These are phyloP conservation scores for Cuniculus paca DNA, from an alignment of 2,797 vertebrate species.

Conservation along the genomic window DNA sequence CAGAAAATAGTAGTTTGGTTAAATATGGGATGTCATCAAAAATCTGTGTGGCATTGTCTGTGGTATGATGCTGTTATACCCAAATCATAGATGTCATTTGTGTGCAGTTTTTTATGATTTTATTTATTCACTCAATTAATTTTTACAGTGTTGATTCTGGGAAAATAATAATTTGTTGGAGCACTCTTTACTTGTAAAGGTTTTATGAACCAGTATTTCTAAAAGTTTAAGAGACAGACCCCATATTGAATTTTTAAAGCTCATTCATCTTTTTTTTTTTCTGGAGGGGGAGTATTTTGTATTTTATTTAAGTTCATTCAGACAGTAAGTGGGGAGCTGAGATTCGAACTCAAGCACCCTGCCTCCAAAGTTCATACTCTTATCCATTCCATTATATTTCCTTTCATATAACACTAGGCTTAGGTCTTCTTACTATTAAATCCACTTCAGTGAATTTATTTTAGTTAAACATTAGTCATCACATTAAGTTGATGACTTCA, in stretches of 20 bases:
- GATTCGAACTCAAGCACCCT: background rate
- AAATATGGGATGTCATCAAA: background rate
- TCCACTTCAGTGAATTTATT: background rate
- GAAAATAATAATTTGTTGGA: conserved; percentile 76
- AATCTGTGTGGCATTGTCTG: background rate
- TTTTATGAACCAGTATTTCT: conserved; percentile 79
- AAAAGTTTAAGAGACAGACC: conserved; percentile 70
- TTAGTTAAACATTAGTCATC: background rate
- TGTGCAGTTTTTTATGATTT: conserved; percentile 29
- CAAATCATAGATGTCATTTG: background rate
- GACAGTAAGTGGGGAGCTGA: background rate
- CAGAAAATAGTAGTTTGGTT: conserved; percentile 2
- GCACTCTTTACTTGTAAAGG: conserved; percentile 66
- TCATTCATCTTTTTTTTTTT: background rate
- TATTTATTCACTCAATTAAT: conserved; percentile 72
- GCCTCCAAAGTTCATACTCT: background rate
- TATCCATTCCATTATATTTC: background rate
- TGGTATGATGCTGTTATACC: background rate
- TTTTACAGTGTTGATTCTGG: conserved; percentile 62
- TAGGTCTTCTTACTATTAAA: background rate
- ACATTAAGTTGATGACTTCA: background rate
- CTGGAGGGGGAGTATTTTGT: background rate
- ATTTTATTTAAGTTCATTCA: background rate
- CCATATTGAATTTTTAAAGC: conserved; percentile 40
- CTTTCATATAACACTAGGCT: background rate